These are phyloP conservation scores for Ganaspis brasiliensis DNA, from an alignment of 2,888 invertebrate genomes.

Conservation along the genomic window DNA sequence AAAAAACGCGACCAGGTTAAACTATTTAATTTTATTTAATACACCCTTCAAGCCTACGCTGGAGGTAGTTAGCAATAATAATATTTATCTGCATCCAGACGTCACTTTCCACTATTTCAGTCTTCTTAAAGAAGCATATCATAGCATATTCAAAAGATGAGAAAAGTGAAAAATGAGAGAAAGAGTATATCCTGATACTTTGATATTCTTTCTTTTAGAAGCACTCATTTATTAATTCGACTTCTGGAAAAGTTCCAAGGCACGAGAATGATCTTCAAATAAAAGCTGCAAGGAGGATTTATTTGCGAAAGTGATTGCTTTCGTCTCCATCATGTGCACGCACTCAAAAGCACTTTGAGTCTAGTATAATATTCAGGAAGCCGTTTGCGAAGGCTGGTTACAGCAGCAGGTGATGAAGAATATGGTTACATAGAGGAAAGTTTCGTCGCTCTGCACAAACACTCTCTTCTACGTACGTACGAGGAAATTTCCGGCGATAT, in stretches of 20 bases:
- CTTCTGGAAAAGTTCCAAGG: not conserved
- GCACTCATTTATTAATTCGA: constrained; percentile 30
- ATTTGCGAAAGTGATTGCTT: constrained; percentile 38
- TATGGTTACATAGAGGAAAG: constrained; percentile 32
- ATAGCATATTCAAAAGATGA: not conserved
- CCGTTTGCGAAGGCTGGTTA: constrained; percentile 43
- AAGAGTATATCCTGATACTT: not conserved
- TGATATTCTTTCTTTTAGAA: constrained; percentile 15
- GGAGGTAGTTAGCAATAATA: no score
- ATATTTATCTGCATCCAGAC: no score
- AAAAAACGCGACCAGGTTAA: no score
- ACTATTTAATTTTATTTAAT: no score
- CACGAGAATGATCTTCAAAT: constrained; percentile 25
- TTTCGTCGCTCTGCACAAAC: constrained; percentile 25
- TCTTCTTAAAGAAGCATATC: constrained; percentile 3
- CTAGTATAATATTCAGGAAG: constrained; percentile 40
- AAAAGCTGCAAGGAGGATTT: constrained; percentile 13
- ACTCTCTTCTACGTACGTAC: constrained; percentile 22
- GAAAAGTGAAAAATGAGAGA: not conserved
- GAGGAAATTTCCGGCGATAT: constrained; percentile 39
- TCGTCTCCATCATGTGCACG: constrained; percentile 26
- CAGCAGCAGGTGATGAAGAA: constrained; percentile 42
- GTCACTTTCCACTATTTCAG: no score
- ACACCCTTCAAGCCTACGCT: no score
- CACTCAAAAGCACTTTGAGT: constrained; percentile 37